Evolutionary conservation across 2,888 invertebrate genomes (phyloP).

Genomic region (Tetanocera ferruginea): DNA sequence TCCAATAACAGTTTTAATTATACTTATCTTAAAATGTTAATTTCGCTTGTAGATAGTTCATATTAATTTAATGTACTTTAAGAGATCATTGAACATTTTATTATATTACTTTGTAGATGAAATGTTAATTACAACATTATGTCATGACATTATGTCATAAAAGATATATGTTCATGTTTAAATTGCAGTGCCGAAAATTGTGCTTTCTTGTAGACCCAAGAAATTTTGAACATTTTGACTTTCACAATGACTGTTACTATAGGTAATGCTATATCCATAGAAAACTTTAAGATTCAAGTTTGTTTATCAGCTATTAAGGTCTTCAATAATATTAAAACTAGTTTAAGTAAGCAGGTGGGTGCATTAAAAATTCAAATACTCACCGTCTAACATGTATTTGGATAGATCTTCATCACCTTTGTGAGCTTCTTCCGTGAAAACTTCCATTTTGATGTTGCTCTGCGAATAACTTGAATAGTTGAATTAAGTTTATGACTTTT

Average conservation of each 20-base stretch:
- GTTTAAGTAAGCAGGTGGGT: not conserved
- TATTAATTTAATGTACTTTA: too few species aligned
- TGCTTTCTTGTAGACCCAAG: too few species aligned
- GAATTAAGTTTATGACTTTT: slow-evolving; percentile 20
- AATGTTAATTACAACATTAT: too few species aligned
- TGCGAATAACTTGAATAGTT: not conserved
- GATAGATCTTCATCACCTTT: slow-evolving; percentile 56
- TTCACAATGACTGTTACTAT: too few species aligned
- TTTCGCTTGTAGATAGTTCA: too few species aligned
- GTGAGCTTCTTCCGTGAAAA: slow-evolving; percentile 53
- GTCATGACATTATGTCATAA: too few species aligned
- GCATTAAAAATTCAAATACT: slow-evolving; percentile 39
- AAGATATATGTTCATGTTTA: too few species aligned
- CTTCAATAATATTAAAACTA: not conserved
- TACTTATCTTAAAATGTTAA: too few species aligned
- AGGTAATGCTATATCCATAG: not conserved
- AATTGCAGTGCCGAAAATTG: too few species aligned
- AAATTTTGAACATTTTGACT: not conserved
- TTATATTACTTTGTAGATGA: too few species aligned
- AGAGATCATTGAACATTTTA: too few species aligned
- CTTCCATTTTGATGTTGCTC: slow-evolving; percentile 50
- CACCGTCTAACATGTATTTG: slow-evolving; percentile 58
- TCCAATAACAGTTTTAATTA: too few species aligned
- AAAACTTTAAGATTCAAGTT: not conserved
- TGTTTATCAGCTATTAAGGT: not conserved